phyloP scores from a whole-genome alignment of 2,888 invertebrate species.

The Cephus runcator region DNA sequence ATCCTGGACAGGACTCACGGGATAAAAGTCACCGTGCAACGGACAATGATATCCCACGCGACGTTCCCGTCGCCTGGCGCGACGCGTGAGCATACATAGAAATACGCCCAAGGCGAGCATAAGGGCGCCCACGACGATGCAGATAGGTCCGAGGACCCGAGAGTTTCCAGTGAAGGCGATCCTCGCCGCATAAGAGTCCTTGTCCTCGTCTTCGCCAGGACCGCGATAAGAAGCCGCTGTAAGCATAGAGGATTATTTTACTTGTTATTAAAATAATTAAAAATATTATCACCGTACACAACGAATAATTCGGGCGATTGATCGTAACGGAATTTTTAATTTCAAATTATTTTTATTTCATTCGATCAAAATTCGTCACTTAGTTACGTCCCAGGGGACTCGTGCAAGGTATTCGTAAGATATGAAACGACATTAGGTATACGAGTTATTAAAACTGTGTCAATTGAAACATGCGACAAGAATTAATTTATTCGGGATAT shows the following conservation, averaged over 20 bases:
- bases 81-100: constrained; percentile 74
- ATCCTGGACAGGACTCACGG: constrained; percentile 73
- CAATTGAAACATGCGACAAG: no score
- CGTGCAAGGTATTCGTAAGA: no score
- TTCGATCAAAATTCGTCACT: no score
- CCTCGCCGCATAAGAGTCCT: constrained; percentile 77
- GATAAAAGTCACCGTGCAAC: constrained; percentile 82
- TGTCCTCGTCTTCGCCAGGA: constrained; percentile 78
- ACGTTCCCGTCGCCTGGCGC: constrained; percentile 75
- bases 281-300: no score
- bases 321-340: no score
- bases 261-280: no score
- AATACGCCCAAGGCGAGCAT: constrained; percentile 77
- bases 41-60: constrained; percentile 82
- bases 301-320: no score
- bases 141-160: constrained; percentile 77
- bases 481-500: no score
- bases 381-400: no score
- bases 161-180: constrained; percentile 81
- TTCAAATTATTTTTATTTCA: no score
- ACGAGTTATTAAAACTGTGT: no score
- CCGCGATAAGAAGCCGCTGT: constrained; percentile 80
- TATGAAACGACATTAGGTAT: no score
- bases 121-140: constrained; percentile 78
- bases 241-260: not conserved